Conservation (phyloP, 2,797 vertebrate genomes). For the Pseudopleuronectes americanus region DNA sequence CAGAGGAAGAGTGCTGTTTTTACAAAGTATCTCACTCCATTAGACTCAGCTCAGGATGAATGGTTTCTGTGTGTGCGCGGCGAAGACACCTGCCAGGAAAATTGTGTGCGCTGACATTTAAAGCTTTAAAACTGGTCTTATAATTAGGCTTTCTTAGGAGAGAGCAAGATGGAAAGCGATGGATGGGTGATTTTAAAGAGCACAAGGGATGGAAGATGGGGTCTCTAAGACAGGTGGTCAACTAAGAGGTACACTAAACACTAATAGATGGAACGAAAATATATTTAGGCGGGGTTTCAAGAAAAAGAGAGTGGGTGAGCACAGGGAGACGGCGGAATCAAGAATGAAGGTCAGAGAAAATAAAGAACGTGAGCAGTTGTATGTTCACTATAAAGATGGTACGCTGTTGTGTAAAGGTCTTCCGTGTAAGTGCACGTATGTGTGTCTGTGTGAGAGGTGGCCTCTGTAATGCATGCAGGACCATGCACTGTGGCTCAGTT, state of each 20-base stretch:
- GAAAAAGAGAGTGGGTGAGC: constrained; percentile 2
- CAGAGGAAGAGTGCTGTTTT: constrained; percentile 36
- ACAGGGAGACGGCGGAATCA: not conserved
- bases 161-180: constrained; percentile 26
- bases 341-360: constrained; percentile 21
- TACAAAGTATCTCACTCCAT: constrained; percentile 35
- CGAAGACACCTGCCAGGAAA: constrained; percentile 53
- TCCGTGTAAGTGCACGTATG: not conserved
- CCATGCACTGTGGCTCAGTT: constrained; percentile 66
- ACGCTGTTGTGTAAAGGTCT: constrained; percentile 8
- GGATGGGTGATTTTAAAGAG: constrained; percentile 57
- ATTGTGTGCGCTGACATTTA: constrained; percentile 63
- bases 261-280: constrained; percentile 21
- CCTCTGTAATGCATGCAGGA: constrained; percentile 61
- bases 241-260: constrained; percentile 16
- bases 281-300: constrained; percentile 7
- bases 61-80: constrained; percentile 4
- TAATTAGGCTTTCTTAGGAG: constrained; percentile 53
- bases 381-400: not conserved
- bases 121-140: constrained; percentile 52
- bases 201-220: constrained; percentile 17
- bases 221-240: constrained; percentile 45
- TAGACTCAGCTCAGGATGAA: constrained; percentile 31
- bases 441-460: constrained; percentile 24
- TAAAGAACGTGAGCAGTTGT: constrained; percentile 14